phyloP scores from a whole-genome alignment of 2,888 invertebrate genomes.

The Cataglyphis albicans region DNA sequence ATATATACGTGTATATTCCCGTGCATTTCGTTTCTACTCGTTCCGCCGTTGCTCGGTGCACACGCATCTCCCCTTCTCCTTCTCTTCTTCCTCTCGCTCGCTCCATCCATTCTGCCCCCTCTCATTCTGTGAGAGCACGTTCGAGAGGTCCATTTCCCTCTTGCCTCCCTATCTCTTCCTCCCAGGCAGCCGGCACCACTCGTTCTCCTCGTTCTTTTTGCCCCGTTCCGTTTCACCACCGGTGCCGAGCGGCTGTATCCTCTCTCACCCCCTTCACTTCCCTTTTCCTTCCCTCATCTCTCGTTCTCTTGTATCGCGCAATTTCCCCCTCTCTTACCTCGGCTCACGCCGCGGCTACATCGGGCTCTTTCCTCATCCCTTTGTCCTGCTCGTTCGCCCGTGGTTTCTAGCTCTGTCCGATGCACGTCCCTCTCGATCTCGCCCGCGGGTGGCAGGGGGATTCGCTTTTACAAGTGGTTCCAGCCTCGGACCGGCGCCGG shows the following conservation, averaged over 20 bases:
- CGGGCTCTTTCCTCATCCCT: conserved; percentile 45
- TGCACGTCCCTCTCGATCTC: conserved; percentile 51
- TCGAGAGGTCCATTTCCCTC: conserved; percentile 57
- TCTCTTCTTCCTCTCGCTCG: conserved; percentile 42
- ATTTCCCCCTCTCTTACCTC: conserved; percentile 46
- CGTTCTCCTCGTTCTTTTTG: conserved; percentile 74
- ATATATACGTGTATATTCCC: conserved; percentile 71
- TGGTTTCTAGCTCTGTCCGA: conserved; percentile 47
- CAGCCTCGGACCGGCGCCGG: conserved; percentile 79
- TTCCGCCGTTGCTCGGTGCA: conserved; percentile 67
- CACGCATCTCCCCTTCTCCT: conserved; percentile 41
- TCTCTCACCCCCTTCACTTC: conserved; percentile 56
- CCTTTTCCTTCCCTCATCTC: conserved; percentile 34
- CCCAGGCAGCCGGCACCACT: conserved; percentile 63
- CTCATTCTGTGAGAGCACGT: conserved; percentile 55
- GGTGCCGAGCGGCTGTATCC: conserved; percentile 60
- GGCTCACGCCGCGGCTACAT: conserved; percentile 53
- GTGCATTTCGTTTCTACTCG: conserved; percentile 79
- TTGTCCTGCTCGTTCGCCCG: conserved; percentile 53
- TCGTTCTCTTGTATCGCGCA: conserved; percentile 50
- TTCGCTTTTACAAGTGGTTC: conserved; percentile 78
- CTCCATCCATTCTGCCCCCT: conserved; percentile 55
- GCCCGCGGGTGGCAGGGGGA: conserved; percentile 33
- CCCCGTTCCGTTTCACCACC: conserved; percentile 75
- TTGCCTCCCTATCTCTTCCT: conserved; percentile 57